phyloP scores from a whole-genome alignment of 2,888 invertebrate species.

The Drosophila picticornis region DNA sequence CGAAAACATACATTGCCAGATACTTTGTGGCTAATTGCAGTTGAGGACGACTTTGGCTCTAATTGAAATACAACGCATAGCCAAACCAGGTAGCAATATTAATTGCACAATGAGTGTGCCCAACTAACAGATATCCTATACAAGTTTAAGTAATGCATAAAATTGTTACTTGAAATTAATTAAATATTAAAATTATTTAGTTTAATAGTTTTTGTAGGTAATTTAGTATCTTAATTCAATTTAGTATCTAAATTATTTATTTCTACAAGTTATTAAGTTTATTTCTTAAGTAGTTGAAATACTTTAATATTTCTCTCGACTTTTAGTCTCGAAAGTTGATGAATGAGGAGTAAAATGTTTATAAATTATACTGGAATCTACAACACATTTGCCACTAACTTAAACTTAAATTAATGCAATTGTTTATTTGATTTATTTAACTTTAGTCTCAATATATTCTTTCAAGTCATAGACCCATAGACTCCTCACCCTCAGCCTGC shows the following conservation, averaged over 20 bases:
- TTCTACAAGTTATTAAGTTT: no score
- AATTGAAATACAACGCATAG: constrained; percentile 74
- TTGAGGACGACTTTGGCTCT: constrained; percentile 73
- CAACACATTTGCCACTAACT: background rate
- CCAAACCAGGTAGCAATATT: constrained; percentile 26
- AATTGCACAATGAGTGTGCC: background rate
- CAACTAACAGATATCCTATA: constrained; percentile 11
- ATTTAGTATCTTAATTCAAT: background rate
- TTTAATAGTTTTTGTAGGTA: rapidly evolving
- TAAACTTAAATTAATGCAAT: background rate
- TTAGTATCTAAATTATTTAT: background rate
- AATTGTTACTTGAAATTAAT: background rate
- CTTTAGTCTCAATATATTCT: background rate
- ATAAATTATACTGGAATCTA: background rate
- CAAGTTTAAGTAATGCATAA: no score
- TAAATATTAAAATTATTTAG: background rate
- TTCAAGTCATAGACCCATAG: background rate
- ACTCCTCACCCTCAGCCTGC: background rate
- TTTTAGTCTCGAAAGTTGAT: background rate
- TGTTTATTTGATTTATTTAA: background rate
- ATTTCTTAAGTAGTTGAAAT: background rate
- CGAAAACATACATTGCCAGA: constrained; percentile 76
- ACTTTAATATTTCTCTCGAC: background rate
- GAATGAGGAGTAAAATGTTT: background rate
- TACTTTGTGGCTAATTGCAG: constrained; percentile 78